Base-by-base conservation (phyloP, 2,113 vertebrate genomes). In the Ptilonorhynchus violaceus region DNA sequence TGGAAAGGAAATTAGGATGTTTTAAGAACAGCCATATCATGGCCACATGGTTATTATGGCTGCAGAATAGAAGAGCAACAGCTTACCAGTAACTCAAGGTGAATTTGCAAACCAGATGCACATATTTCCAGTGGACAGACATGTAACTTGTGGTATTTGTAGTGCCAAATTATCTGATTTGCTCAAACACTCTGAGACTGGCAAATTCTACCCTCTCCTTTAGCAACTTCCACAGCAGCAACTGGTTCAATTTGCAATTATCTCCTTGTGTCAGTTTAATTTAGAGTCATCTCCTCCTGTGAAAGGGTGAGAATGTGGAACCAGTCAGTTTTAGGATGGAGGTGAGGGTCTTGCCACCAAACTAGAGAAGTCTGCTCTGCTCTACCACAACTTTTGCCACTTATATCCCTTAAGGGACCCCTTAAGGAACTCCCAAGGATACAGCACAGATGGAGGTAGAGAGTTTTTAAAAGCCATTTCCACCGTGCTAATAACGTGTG, bases 401-500 rank as follows among this genome's bases (percentile, higher is more conserved):
- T 90, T 95, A n/a, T 1, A 77, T 50, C 17, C 58, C 44, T 78
- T 62, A 49, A 88, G 62, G 58, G 52, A 83, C 22, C 39, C 58
- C 37, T 86, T 67, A 85, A 89, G 52, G 42, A 91, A 11, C 25
- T 77, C 59, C 68, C 49, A 85, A 83, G 76, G 80, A 89, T 85
- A 44, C 52, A 95, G 84, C 74, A 77, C 28, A 92, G 90, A 77
- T 15, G 31, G 66, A 80, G 47, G 39, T 6, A 70, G 18, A 70
- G 46, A 46, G 66, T 4, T 88, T 91, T 89, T 70, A 56, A 69
- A 90, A 87, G 63, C 28, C 55, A 63, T 85, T 96, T 95, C 92
- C 80, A 92, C 69, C 90, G 88, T 22, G 42, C 47, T 93, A 94
- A 81, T 91, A 89, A 82, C 1, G 8, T 79, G 63, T 77, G 59